Evolutionary conservation across 2,888 invertebrate species (phyloP).

Genomic region (Lycia hirtaria): DNA sequence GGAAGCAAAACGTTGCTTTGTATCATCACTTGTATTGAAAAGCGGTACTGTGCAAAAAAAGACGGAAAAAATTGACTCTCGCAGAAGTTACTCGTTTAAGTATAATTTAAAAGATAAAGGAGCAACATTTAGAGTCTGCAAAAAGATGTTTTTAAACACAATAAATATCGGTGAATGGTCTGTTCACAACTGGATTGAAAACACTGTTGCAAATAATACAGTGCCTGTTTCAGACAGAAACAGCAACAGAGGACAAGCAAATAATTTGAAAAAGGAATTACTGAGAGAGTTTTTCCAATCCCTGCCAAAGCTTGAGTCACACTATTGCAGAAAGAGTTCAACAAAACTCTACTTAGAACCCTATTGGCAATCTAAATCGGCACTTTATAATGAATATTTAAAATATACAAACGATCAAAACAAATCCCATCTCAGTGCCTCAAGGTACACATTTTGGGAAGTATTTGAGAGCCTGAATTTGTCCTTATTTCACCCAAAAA

Average conservation of each 20-base stretch:
- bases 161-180: conserved; percentile 13
- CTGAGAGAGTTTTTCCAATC: conserved; percentile 15
- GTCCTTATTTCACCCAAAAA: conserved; percentile 22
- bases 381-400: conserved; percentile 8
- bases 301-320: conserved; percentile 27
- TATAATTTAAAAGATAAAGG: conserved; percentile 15
- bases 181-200: conserved; percentile 16
- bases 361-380: conserved; percentile 29
- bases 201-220: not conserved
- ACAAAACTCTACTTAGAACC: conserved; percentile 28
- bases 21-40: conserved; percentile 12
- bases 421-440: conserved; percentile 3
- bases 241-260: conserved; percentile 15
- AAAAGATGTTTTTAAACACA: conserved; percentile 16
- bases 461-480: conserved; percentile 23
- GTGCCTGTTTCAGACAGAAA: conserved; percentile 10
- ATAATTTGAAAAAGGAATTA: conserved; percentile 13
- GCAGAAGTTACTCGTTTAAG: conserved; percentile 10
- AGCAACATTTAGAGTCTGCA: conserved; percentile 15
- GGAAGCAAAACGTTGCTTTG: conserved; percentile 10
- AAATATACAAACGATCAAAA: not conserved
- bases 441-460: conserved; percentile 12
- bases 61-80: conserved; percentile 9
- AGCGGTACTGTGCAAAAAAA: conserved; percentile 13
- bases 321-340: conserved; percentile 26